Percentiles rank a stretch among this genome's conserved stretches.
Conservation (phyloP, 2,888 invertebrate species). For the Athetis lepigone region DNA sequence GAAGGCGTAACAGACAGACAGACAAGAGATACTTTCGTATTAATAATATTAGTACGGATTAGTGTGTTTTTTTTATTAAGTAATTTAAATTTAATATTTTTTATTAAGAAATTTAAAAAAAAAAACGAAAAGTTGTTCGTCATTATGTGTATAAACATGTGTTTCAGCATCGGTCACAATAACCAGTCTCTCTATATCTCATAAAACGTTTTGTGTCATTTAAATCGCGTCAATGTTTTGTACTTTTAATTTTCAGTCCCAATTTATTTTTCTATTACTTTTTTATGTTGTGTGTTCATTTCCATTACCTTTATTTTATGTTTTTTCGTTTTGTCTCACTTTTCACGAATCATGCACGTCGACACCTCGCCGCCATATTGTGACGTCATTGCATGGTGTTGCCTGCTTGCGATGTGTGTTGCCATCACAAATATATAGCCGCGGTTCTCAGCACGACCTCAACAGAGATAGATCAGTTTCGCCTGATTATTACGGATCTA, state of each 20-base stretch:
- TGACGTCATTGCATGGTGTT: slow-evolving; percentile 88
- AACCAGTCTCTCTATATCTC: too few relatives aligned
- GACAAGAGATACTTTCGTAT: too few relatives aligned
- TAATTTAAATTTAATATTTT: too few relatives aligned
- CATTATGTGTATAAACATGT: too few relatives aligned
- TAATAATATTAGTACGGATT: too few relatives aligned
- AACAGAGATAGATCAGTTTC: slow-evolving; percentile 92
- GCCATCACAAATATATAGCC: slow-evolving; percentile 84
- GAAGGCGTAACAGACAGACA: too few relatives aligned
- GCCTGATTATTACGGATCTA: slow-evolving; percentile 93
- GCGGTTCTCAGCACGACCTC: slow-evolving; percentile 94
- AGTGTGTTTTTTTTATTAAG: too few relatives aligned
- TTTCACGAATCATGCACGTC: slow-evolving; percentile 72
- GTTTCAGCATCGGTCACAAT: too few relatives aligned
- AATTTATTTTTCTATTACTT: slow-evolving; percentile 8
- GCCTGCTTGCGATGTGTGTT: slow-evolving; percentile 69
- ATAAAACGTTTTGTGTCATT: too few relatives aligned
- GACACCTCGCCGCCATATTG: slow-evolving; percentile 78
- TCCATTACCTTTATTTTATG: slow-evolving; percentile 65
- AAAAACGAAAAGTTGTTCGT: too few relatives aligned
- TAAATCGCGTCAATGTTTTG: slow-evolving; percentile 24
- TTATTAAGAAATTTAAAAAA: too few relatives aligned
- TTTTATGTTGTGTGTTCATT: slow-evolving; percentile 63
- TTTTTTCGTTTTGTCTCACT: slow-evolving; percentile 68
- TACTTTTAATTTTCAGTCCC: slow-evolving; percentile 1